These are phyloP conservation scores for Crambe crambe DNA, from an alignment of 37 sponge, comb jelly and placozoan genomes.

Conservation along the genomic window DNA sequence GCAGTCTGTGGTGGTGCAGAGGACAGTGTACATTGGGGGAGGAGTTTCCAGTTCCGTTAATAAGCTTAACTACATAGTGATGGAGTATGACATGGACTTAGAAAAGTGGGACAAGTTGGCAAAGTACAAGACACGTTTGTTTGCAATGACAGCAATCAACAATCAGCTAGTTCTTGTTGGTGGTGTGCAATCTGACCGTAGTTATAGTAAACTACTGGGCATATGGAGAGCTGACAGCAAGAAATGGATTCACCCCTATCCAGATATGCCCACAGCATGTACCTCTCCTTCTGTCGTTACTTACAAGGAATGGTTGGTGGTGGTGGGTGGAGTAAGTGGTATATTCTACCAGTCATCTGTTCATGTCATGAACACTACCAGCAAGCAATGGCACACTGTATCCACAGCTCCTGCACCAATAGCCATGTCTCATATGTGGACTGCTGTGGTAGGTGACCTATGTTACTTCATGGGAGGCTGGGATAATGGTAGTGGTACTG, in stretches of 20 bases:
- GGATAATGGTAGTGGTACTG: background rate
- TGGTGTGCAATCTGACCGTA: background rate
- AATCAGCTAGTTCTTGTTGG: constrained; percentile 1
- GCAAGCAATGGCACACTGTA: background rate
- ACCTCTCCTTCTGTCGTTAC: background rate
- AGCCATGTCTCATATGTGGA: background rate
- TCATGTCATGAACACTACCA: background rate
- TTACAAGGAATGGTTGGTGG: background rate
- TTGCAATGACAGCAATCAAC: constrained; percentile 14
- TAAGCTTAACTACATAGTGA: background rate
- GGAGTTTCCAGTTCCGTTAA: background rate
- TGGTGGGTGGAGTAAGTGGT: background rate
- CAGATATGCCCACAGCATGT: constrained; percentile 11
- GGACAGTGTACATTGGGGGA: constrained; percentile 4
- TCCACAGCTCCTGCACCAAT: background rate
- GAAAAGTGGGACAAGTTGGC: background rate
- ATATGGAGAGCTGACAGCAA: constrained; percentile 4
- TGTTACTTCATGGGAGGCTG: constrained; percentile 1
- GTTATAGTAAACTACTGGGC: background rate
- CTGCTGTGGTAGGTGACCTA: background rate
- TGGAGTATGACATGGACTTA: background rate
- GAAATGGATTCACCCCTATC: constrained; percentile 22
- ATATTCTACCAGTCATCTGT: background rate
- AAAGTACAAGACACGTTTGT: background rate
- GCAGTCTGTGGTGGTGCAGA: constrained; percentile 2